Conservation (phyloP, 2,113 vertebrate genomes). For the Scortum barcoo region DNA sequence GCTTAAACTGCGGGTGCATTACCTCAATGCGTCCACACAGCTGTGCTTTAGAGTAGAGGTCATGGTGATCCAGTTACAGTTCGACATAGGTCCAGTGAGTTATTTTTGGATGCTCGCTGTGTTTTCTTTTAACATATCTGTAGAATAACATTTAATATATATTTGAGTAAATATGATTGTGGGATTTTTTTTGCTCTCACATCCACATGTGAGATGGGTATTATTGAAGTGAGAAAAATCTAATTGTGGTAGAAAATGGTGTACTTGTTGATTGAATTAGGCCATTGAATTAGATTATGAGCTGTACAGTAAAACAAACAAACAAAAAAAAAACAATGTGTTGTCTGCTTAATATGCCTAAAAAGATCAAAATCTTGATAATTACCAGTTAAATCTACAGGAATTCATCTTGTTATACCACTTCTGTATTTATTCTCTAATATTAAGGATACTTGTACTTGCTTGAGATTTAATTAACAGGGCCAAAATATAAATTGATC, state of each 20-base stretch:
- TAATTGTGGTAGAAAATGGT: neutral
- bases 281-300: neutral
- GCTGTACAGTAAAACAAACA: neutral
- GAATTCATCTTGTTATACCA: neutral
- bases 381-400: neutral
- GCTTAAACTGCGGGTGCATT: neutral
- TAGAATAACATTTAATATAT: neutral
- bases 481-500: neutral
- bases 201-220: neutral
- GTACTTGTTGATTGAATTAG: neutral
- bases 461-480: neutral
- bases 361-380: neutral
- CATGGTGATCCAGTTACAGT: slow-evolving; percentile 25
- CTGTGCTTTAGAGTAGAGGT: slow-evolving; percentile 26
- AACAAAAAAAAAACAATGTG: neutral
- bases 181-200: neutral
- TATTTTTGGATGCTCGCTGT: neutral
- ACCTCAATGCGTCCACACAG: slow-evolving; percentile 21
- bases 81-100: neutral
- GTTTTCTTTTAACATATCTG: no score
- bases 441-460: neutral
- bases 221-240: neutral
- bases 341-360: neutral
- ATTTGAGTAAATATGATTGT: neutral
- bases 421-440: neutral